Evolutionary conservation across 1,140 invertebrate species (phyloP).

Genomic region (Liolophura sinensis): DNA sequence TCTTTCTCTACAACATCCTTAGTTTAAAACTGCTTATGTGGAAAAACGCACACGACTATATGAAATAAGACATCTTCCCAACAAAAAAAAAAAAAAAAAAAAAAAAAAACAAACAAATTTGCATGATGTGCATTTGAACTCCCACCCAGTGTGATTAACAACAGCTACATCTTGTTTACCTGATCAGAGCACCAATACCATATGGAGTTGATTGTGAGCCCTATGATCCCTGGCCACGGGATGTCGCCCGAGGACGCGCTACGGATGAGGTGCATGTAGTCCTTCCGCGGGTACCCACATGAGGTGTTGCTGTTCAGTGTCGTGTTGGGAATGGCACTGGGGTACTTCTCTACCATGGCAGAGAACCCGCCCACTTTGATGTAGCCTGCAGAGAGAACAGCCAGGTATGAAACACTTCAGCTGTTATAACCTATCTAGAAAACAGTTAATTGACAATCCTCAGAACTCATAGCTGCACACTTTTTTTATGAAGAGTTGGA

Average conservation of each 20-base stretch:
- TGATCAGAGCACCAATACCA: conserved; percentile 69
- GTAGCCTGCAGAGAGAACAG: conserved; percentile 49
- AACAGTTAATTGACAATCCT: too few relatives aligned
- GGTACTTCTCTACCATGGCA: conserved; percentile 58
- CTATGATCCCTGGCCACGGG: conserved; percentile 64
- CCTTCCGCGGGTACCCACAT: conserved; percentile 49
- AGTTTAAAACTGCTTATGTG: too few relatives aligned
- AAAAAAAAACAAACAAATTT: too few relatives aligned
- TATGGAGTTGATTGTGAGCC: conserved; percentile 62
- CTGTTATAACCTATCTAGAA: too few relatives aligned
- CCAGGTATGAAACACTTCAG: too few relatives aligned
- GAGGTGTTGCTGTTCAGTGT: conserved; percentile 39
- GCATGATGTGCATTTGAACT: neutral
- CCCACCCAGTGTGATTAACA: neutral
- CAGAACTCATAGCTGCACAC: too few relatives aligned
- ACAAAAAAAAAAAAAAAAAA: too few relatives aligned
- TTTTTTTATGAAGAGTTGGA: too few relatives aligned
- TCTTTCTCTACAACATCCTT: too few relatives aligned
- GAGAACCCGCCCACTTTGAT: conserved; percentile 60
- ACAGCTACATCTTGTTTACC: conserved; percentile 37
- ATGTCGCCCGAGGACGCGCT: conserved; percentile 52
- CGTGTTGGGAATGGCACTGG: conserved; percentile 55
- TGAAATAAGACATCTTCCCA: too few relatives aligned
- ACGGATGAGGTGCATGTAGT: conserved; percentile 62
- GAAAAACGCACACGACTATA: too few relatives aligned